Evolutionary conservation across 2,888 invertebrate genomes (phyloP), one percentile per base, ranked within the genome.

Genomic region (Harpagoxenus sublaevis): DNA sequence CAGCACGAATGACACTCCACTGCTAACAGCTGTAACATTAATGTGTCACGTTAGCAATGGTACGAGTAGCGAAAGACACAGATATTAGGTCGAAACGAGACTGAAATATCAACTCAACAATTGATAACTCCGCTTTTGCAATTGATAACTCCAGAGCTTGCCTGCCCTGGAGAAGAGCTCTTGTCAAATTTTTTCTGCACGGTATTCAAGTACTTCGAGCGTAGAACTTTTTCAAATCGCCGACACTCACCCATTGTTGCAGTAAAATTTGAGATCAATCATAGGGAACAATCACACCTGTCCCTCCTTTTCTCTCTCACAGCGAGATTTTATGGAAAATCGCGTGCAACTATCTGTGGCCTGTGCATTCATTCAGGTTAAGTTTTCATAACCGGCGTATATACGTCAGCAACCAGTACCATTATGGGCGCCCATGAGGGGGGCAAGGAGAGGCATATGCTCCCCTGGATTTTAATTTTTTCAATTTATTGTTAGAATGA

Each of bases 1-100:
- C 90, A 99, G 95, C 73, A 97, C 95, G 90, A 98, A 97, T 12
- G 98, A 98, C 91, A 97, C 96, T 94, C 97, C 97, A 94, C 97
- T 97, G 89, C 97, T 97, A 60, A 97, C 96, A 90, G 97, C 97
- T 97, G 95, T 94, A 97, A 96, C 28, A 57, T 68, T 35, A 39
- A 63, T 3, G n/a, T 28, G 42, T 70, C 31, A 62, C 23, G n/a
- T 48, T 65, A 65, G 15, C 31, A 15, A 18, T n/a, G 10, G 8
- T 18, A 18, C 12, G 31, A 70, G 12, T 6, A 60, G 2, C 2
- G 0, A 53, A 0, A 39, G 5, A 12, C 18, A 39, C 10, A 3
- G 12, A 45, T 60, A 12, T 0, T 28, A 1, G 18, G 23, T 15
- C 1, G 23, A 3, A 23, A 68, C 28, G 53, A 63, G 8, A 12